A percentile compares a stretch with the other conserved stretches of the same genome.
These are phyloP conservation scores for Chamaea fasciata DNA, from an alignment of 2,113 vertebrate species.

Conservation along the genomic window DNA sequence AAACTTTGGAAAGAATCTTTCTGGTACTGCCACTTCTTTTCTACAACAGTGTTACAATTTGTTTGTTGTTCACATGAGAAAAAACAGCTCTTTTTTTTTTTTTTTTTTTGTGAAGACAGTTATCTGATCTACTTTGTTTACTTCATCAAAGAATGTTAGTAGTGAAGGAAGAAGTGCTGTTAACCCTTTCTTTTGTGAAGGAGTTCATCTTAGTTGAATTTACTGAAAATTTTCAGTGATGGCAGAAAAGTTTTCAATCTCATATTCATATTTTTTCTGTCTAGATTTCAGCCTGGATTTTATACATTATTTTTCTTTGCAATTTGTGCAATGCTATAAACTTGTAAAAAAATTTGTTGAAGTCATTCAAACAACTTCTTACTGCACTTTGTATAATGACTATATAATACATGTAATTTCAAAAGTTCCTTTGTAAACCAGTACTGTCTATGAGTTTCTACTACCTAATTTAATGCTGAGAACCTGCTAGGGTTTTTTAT, in stretches of 20 bases:
- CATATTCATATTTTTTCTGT: neutral
- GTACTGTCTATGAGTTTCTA: neutral
- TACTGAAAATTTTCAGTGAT: neutral
- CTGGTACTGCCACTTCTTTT: neutral
- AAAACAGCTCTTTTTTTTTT: neutral
- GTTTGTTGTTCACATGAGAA: slow-evolving; percentile 12
- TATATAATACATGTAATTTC: neutral
- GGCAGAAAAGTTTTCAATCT: neutral
- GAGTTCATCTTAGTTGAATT: neutral
- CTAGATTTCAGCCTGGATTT: neutral
- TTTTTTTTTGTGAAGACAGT: too few species aligned
- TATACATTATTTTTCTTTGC: neutral
- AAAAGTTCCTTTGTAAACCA: neutral
- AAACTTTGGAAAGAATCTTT: neutral
- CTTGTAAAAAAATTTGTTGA: neutral
- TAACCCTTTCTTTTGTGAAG: neutral
- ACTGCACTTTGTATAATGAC: neutral
- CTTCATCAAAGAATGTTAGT: neutral
- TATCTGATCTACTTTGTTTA: slow-evolving; percentile 38
- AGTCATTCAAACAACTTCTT: neutral
- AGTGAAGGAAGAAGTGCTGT: neutral
- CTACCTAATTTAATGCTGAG: neutral
- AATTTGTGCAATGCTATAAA: neutral
- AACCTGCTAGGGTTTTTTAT: neutral
- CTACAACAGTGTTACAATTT: neutral